Base-by-base conservation (phyloP, 2,888 invertebrate genomes). In the Thecocarcelia acutangulata region DNA sequence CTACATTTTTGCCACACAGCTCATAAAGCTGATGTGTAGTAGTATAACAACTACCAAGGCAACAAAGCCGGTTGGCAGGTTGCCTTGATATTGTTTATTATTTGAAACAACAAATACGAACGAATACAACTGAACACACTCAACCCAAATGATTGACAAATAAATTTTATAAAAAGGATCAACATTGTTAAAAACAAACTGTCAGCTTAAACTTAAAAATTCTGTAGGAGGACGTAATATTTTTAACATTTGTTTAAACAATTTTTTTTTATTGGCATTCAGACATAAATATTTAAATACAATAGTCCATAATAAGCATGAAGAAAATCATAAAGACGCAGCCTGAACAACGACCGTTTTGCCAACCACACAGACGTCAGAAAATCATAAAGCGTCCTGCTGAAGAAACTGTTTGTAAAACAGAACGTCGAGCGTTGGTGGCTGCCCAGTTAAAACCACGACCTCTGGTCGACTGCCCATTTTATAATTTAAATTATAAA, bases 391-490 rank as follows among this genome's bases (percentile, higher is more conserved):
- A 78, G 70, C 82, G 78, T 58, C 66, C 82, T 0, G 40, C 68
- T 8, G 78, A 78, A 24, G 74, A 64, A 21, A 40, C 28, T 40
- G 69, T 78, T 46, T 82, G 82, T 37, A 78, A 61, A 66, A 19
- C 63, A 19, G 73, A 77, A 59, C 73, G 69, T 15, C 69, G 58
- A 74, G 28, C 37, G 3, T 4, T 66, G n/a, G 46, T 73, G 54
- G 81, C 69, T n/a, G 80, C 83, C 40, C 86, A 85, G 46, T 69
- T 89, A 9, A 87, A 86, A 9, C 83, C 82, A 15, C 69, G 82
- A 44, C 78, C 82, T 17, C 59, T 90, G 24, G 89, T 89, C 52
- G 91, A 91, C 77, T 88, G 88, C 42, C 90, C 90, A 5, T 91
- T 91, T 72, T 91, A 90, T 83, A 84, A 85, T 40, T 86, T 90